Evolutionary conservation across 1,140 invertebrate genomes (phyloP), one percentile per base, ranked within the genome.

Genomic region (Saccostrea cuccullata): DNA sequence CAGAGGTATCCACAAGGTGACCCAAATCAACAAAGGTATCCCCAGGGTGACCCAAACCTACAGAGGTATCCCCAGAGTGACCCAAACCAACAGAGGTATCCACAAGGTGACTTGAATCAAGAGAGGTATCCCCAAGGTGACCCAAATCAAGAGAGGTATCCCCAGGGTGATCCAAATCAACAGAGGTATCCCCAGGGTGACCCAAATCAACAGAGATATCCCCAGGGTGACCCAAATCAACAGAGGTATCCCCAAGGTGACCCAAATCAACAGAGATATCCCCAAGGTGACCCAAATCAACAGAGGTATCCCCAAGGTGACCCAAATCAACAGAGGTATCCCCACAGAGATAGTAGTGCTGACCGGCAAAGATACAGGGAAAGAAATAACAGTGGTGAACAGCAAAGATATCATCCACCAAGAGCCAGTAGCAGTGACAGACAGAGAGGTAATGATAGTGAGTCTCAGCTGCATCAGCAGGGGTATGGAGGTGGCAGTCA

Each of bases 321-420:
- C 26, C 70, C 11, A 3, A 73, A 9, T 36, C 70, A 73, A 36
- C 70, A 77, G 30, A 36, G 70, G 30, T 77, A 77, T 77, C 26
- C 70, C 70, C 26, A 77, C 12, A 77, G 70, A 77, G 70, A 77
- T 36, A 26, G 70, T 30, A 77, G 70, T 26, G 26, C 30, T 36
- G 70, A 77, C 30, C 23, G 70, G 15, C 70, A 77, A 17, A 64
- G 58, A 64, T 64, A 64, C 26, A 77, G 70, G 11, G 70, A 77
- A 77, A 36, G 70, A 30, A 77, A 77, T 36, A 36, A 77, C 70
- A 77, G 70, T 30, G 70, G 70, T 77, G 70, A 77, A 77, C 70
- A 77, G 13, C 70, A 77, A 73, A 26, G 67, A 36, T 36, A 77
- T 36, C 26, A 12, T 13, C 70, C 30, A 30, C 26, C 26, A 77